These are phyloP conservation scores for Mionectes macconnelli DNA, from an alignment of 2,113 vertebrate species.

Conservation along the genomic window DNA sequence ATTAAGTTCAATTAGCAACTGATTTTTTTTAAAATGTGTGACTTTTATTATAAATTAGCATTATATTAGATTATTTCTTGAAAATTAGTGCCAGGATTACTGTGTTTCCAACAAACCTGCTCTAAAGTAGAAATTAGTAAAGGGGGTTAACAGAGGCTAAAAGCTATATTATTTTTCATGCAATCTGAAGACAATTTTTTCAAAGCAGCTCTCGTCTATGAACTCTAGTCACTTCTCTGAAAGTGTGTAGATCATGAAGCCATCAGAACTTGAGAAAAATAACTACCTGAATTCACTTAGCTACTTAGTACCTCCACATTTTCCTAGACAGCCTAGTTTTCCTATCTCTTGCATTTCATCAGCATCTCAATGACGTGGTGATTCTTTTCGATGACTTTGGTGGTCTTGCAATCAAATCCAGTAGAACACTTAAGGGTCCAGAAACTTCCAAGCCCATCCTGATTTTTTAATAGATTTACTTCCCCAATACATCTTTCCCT, in stretches of 20 bases:
- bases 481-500: not conserved
- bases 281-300: not conserved
- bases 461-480: not conserved
- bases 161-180: not conserved
- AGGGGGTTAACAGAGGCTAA: not conserved
- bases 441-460: not conserved
- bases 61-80: not conserved
- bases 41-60: not conserved
- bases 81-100: not conserved
- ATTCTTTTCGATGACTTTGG: not conserved
- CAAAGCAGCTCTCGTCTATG: not conserved
- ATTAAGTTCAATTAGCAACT: not conserved
- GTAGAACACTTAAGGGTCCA: not conserved
- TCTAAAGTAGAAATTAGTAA: not conserved
- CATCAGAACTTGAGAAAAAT: not conserved
- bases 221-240: not conserved
- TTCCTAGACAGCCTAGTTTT: not conserved
- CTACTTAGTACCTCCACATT: not conserved
- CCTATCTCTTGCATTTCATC: not conserved
- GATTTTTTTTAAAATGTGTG: not conserved
- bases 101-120: not conserved
- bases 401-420: not conserved
- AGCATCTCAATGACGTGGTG: not conserved
- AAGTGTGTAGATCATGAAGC: not conserved
- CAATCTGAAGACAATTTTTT: not conserved